Percentiles rank a stretch among this genome's conserved stretches.
These are phyloP conservation scores for Scelioninae gen. 2 DNA, from an alignment of 2,888 invertebrate genomes.

Conservation along the genomic window DNA sequence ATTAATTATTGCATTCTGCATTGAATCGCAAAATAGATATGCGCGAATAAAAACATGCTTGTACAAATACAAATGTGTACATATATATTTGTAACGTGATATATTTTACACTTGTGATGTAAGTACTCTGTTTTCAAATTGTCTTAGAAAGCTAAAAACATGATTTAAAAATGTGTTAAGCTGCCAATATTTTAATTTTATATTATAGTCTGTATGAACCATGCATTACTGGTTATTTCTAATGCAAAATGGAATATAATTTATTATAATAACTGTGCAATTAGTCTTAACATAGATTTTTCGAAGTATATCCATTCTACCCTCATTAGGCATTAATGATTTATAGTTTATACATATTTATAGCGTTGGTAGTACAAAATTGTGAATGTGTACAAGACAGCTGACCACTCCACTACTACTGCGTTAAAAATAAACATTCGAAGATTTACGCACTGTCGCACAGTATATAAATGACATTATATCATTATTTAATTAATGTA, in stretches of 20 bases:
- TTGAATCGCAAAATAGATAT: not conserved
- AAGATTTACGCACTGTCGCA: conserved; percentile 5
- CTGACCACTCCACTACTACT: conserved; percentile 14
- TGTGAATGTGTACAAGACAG: conserved; percentile 21
- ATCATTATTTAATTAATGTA: not conserved
- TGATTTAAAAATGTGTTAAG: conserved; percentile 20
- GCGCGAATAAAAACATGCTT: not conserved
- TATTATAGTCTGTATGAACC: not conserved
- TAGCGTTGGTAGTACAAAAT: conserved; percentile 29
- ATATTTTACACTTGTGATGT: not conserved
- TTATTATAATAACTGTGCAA: not conserved
- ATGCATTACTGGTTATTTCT: not conserved
- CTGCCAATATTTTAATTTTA: conserved; percentile 19
- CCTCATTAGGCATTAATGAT: conserved; percentile 9
- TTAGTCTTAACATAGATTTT: conserved; percentile 1
- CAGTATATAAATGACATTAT: not conserved
- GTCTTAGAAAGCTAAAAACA: conserved; percentile 19
- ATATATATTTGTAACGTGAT: conserved; percentile 1
- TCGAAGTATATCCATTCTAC: not conserved
- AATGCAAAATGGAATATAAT: not conserved
- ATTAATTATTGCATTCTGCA: no score
- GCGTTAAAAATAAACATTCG: conserved; percentile 38
- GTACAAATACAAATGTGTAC: not conserved
- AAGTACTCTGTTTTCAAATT: conserved; percentile 17
- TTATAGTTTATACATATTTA: conserved; percentile 27